Percentiles rank a stretch among this genome's conserved stretches.
Conservation (phyloP, 2,888 invertebrate species). For the Ctenicera cuprea region DNA sequence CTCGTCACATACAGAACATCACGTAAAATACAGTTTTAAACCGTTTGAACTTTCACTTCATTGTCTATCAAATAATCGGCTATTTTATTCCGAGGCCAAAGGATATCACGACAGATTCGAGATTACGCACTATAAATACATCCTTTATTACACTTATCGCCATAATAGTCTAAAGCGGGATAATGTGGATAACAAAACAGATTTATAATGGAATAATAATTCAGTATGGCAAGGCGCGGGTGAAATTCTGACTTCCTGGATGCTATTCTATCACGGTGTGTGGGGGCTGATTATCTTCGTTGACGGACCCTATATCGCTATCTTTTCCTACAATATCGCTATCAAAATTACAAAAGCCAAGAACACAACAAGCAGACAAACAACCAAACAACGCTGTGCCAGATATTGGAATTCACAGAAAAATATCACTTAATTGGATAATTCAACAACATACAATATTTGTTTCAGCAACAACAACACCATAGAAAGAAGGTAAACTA, state of each 20-base stretch:
- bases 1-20: conserved; percentile 35
- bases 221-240: conserved; percentile 51
- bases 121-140: conserved; percentile 57
- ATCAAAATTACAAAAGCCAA: conserved; percentile 32
- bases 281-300: conserved; percentile 47
- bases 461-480: too few species aligned
- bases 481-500: too few species aligned
- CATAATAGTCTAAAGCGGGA: conserved; percentile 40
- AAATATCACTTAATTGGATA: neutral
- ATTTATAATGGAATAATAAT: conserved; percentile 41
- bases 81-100: conserved; percentile 59
- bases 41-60: conserved; percentile 58
- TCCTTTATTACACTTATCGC: conserved; percentile 47
- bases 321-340: conserved; percentile 27
- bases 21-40: conserved; percentile 42
- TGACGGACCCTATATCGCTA: conserved; percentile 32
- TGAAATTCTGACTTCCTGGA: conserved; percentile 54
- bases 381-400: neutral
- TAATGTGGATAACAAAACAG: conserved; percentile 41
- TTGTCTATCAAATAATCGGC: conserved; percentile 56
- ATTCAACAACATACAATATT: too few species aligned
- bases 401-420: neutral
- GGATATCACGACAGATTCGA: conserved; percentile 58
- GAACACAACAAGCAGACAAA: conserved; percentile 11
- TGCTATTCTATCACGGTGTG: conserved; percentile 50